phyloP scores from a whole-genome alignment of 1,140 invertebrate genomes.

The Plutomurus gul region DNA sequence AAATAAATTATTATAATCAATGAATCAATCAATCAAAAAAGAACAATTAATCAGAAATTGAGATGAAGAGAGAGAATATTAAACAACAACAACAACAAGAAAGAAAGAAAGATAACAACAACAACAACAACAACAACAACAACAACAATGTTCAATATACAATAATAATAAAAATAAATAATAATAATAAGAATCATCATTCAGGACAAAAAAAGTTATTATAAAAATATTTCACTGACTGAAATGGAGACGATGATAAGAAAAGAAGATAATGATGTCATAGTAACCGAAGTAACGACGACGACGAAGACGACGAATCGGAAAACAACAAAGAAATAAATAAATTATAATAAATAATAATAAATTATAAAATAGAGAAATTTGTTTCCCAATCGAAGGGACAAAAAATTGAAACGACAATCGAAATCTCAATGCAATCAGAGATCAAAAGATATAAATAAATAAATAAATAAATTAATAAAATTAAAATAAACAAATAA shows the following conservation, averaged over 20 bases:
- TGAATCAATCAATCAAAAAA: not conserved
- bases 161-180: not conserved
- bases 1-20: not conserved
- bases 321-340: not conserved
- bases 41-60: not conserved
- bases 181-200: not conserved
- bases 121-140: not conserved
- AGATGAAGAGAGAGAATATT: too few species aligned
- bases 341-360: not conserved
- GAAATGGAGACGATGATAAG: too few species aligned
- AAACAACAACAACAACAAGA: not conserved
- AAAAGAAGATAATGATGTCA: not conserved
- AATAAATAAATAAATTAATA: not conserved
- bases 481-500: not conserved
- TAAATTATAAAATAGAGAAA: too few species aligned
- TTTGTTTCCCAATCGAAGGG: too few species aligned
- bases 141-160: not conserved
- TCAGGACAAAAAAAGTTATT: not conserved
- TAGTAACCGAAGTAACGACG: not conserved
- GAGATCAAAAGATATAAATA: not conserved
- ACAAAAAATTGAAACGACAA: not conserved
- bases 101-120: not conserved
- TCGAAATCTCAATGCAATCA: constrained; percentile 1
- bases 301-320: not conserved
- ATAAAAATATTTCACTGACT: too few species aligned